Evolutionary conservation across 2,113 vertebrate genomes (phyloP), one percentile per base, ranked within the genome.

Genomic region (Erpornis zantholeuca): DNA sequence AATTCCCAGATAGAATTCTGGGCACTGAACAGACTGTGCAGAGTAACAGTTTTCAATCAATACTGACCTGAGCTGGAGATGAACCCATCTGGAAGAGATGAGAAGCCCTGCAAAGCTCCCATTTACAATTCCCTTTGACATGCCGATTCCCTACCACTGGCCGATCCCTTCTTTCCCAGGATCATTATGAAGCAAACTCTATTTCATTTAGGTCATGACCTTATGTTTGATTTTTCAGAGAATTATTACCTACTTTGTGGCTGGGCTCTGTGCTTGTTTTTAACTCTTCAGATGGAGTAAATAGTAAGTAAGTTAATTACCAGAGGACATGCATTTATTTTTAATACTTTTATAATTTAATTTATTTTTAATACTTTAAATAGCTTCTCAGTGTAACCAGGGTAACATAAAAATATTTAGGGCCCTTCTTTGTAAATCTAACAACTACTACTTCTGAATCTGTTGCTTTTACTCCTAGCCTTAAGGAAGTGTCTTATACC

Each of bases 201-300:
- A 4, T 93, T 93, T 94, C 22, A 86, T 88, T 88, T 78, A 78
- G 72, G 77, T 86, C 49, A 29, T 50, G 82, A 78, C 77, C 36
- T 92, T 73, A 68, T 50, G n/a, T 88, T 83, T 94, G 82, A 83
- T 83, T 92, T 89, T 85, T 85, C 40, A 68, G 56, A 92, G 76
- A 97, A 90, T 93, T 88, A 88, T 64, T 64, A 69, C 69, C 72
- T 84, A 60, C 35, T 94, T 73, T 73, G 65, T 49, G 50, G 47
- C 63, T 49, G 12, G 20, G 36, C 23, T 94, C 92, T 44, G 40
- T 77, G 59, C 49, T 71, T 88, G n/a, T 17, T 94, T 92, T 88
- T 65, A 83, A 76, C 24, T 86, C 53, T 88, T 83, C 1, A 5
- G 27, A 60, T 65, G 57, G 24, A 81, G 44, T 88, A 69, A 91